Evolutionary conservation across 2,888 invertebrate species (phyloP), one percentile per base, ranked within the genome.

Genomic region (Phortica magna): DNA sequence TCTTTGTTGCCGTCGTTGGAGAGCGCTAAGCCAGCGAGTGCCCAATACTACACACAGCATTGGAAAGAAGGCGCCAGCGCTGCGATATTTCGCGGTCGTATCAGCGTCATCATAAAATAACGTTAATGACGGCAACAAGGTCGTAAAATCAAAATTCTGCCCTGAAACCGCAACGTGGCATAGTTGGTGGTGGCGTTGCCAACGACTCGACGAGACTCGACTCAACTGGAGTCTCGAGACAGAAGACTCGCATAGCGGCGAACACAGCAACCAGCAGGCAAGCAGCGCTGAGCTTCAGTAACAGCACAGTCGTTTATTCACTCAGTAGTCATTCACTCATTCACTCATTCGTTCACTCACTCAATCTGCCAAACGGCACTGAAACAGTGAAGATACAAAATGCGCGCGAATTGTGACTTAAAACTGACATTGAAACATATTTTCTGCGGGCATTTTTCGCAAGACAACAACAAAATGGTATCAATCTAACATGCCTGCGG

Each of bases 131-230:
- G 88, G 80, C 84, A 83, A 84, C 83, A 84, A 89, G 85, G 83
- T 89, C 89, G 84, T 89, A 89, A 89, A 89, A 86, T 89, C 88
- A 88, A 87, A 87, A 88, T 86, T 89, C 80, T 81, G 86, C 88
- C 78, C 76, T 81, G 77, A 82, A 84, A 82, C 83, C 87, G 80
- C 84, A 79, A 83, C 79, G 53, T 55, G 42, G 42, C 12, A 31
- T 39, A 61, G 59, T 14, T 57, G 76, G 73, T 77, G 81, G 81
- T 31, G 31, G 31, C 31, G 31, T 4, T 31, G 5, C 31, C 76
- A 61, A 57, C 68, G 43, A 3, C 65, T n/a, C 41, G 19, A n/a
- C n/a, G n/a, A n/a, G n/a, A n/a, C n/a, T n/a, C n/a, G n/a, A n/a
- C n/a, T n/a, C n/a, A n/a, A n/a, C n/a, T n/a, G n/a, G n/a, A n/a